These are phyloP conservation scores for Erebia ligea DNA, from an alignment of 2,888 invertebrate genomes.

Conservation along the genomic window DNA sequence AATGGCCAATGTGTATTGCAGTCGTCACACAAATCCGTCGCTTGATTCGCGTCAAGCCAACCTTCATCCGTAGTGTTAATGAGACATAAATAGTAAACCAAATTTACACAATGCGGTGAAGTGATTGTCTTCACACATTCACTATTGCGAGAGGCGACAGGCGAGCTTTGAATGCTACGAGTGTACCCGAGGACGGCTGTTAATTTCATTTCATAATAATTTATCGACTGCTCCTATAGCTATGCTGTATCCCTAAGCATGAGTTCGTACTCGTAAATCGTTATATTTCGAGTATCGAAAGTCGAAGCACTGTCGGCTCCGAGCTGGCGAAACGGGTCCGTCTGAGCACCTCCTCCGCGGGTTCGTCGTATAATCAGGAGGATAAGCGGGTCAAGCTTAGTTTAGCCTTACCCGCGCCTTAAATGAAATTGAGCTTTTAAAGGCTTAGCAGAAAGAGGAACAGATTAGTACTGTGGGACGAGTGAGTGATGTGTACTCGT, in stretches of 20 bases:
- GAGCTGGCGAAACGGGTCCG: too few species aligned
- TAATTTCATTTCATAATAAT: constrained; percentile 34
- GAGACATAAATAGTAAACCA: constrained; percentile 34
- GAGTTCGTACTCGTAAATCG: too few species aligned
- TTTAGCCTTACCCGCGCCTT: too few species aligned
- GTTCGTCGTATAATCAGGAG: too few species aligned
- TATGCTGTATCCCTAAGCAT: not conserved
- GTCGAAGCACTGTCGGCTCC: too few species aligned
- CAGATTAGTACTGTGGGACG: too few species aligned
- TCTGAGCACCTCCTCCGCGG: too few species aligned
- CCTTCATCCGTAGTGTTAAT: constrained; percentile 20
- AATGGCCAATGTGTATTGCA: not conserved
- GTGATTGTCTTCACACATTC: constrained; percentile 41
- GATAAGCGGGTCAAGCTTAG: too few species aligned
- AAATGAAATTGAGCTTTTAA: too few species aligned
- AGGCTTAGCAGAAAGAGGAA: too few species aligned
- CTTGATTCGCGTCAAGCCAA: constrained; percentile 3
- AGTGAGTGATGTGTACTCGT: too few species aligned
- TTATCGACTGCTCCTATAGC: constrained; percentile 27
- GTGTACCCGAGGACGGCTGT: constrained; percentile 30
- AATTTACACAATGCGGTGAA: constrained; percentile 31
- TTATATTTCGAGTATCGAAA: too few species aligned
- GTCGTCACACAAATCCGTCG: not conserved
- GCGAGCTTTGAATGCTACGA: constrained; percentile 13
- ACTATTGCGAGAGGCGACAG: constrained; percentile 29